Evolutionary conservation across 2,888 invertebrate genomes (phyloP).

Genomic region (Altica lythri): DNA sequence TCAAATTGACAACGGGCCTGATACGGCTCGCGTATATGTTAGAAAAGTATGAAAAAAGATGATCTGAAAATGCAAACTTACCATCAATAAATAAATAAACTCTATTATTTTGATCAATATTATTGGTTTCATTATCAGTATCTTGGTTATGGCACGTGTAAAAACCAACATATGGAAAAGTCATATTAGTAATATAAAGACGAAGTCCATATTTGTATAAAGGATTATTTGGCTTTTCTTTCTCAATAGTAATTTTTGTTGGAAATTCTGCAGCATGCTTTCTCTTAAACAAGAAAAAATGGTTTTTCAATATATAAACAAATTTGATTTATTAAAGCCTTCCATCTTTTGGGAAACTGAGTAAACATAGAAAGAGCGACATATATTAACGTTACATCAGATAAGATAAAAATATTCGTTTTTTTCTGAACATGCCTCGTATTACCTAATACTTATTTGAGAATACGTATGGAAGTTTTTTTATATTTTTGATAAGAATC

Average conservation of each 20-base stretch:
- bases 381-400: too few relatives aligned
- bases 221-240: conserved; percentile 41
- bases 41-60: background rate
- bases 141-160: conserved; percentile 55
- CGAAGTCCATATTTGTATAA: conserved; percentile 55
- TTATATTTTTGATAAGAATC: too few relatives aligned
- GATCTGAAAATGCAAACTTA: conserved; percentile 42
- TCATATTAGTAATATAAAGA: conserved; percentile 54
- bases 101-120: conserved; percentile 50
- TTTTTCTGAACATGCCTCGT: background rate
- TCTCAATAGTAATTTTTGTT: conserved; percentile 24
- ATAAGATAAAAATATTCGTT: background rate
- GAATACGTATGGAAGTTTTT: too few relatives aligned
- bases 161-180: conserved; percentile 53
- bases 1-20: too few relatives aligned
- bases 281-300: conserved; percentile 32
- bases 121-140: conserved; percentile 49
- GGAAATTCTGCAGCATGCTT: background rate
- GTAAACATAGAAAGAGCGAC: background rate
- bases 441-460: too few relatives aligned
- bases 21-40: background rate
- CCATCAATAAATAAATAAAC: conserved; percentile 64
- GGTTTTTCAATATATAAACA: background rate
- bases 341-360: background rate
- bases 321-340: background rate